These are phyloP conservation scores for Melipona quadrifasciata DNA, from an alignment of 1,140 invertebrate genomes.

Conservation along the genomic window DNA sequence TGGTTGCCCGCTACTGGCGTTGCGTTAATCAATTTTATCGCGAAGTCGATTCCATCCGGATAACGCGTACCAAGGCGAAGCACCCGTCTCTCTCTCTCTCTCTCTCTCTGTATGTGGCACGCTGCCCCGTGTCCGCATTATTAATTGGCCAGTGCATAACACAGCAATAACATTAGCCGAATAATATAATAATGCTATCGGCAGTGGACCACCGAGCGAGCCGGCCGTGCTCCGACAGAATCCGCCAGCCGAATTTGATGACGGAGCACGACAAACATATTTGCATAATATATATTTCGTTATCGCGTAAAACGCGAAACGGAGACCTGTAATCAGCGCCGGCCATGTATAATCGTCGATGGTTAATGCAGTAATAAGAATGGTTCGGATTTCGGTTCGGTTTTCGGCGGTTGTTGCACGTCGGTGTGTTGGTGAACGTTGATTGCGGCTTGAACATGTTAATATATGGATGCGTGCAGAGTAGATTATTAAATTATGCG, in stretches of 20 bases:
- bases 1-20: conserved; percentile 32
- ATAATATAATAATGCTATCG: conserved; percentile 72
- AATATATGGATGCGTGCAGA: background rate
- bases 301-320: conserved; percentile 44
- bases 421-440: too few species aligned
- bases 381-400: background rate
- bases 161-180: conserved; percentile 74
- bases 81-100: background rate
- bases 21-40: conserved; percentile 72
- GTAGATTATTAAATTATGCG: background rate
- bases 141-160: conserved; percentile 67
- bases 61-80: conserved; percentile 34
- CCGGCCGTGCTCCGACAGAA: conserved; percentile 32
- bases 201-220: conserved; percentile 54
- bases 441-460: background rate
- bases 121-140: conserved; percentile 54
- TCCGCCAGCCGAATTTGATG: conserved; percentile 47
- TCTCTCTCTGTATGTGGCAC: conserved; percentile 38
- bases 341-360: conserved; percentile 2
- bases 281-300: conserved; percentile 64
- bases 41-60: conserved; percentile 56
- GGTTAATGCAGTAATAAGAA: background rate
- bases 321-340: conserved; percentile 42
- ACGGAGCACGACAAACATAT: conserved; percentile 59
- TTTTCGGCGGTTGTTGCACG: too few species aligned